Evolutionary conservation across 2,888 invertebrate species (phyloP).

Genomic region (Hedychridium roseum): DNA sequence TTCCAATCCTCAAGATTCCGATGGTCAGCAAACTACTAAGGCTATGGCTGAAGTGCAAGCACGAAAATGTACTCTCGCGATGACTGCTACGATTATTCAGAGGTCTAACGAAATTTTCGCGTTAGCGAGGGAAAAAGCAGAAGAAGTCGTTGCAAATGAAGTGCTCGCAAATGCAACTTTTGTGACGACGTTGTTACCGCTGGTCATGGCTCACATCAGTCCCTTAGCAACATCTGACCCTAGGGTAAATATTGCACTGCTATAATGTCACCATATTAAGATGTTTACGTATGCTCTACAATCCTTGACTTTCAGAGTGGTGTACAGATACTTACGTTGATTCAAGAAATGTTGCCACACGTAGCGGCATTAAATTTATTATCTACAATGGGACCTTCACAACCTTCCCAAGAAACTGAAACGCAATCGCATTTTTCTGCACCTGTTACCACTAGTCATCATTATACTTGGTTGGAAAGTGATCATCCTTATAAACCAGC

Average conservation of each 20-base stretch:
- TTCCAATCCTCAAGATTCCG: conserved; percentile 74
- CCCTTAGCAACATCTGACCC: conserved; percentile 85
- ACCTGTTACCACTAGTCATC: conserved; percentile 77
- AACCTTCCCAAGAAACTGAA: conserved; percentile 62
- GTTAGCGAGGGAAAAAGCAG: conserved; percentile 77
- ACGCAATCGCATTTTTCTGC: conserved; percentile 46
- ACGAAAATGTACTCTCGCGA: conserved; percentile 75
- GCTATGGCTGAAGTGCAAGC: conserved; percentile 72
- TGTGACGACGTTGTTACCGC: conserved; percentile 82
- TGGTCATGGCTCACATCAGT: conserved; percentile 85
- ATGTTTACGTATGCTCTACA: no score
- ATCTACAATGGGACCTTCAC: conserved; percentile 61
- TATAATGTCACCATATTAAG: not conserved
- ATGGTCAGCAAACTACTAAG: conserved; percentile 68
- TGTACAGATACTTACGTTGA: conserved; percentile 84
- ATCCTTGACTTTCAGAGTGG: conserved; percentile 74
- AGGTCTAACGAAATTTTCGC: conserved; percentile 80
- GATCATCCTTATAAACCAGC: conserved; percentile 96
- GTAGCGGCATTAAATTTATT: conserved; percentile 85
- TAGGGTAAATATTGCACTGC: conserved; percentile 67
- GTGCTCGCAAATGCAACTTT: conserved; percentile 70
- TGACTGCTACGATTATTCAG: conserved; percentile 80
- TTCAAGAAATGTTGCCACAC: conserved; percentile 88
- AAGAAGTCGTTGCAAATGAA: conserved; percentile 67
- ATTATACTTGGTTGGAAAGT: conserved; percentile 93